Conservation (phyloP, 2,113 vertebrate species). For the Macroglossus sobrinus region DNA sequence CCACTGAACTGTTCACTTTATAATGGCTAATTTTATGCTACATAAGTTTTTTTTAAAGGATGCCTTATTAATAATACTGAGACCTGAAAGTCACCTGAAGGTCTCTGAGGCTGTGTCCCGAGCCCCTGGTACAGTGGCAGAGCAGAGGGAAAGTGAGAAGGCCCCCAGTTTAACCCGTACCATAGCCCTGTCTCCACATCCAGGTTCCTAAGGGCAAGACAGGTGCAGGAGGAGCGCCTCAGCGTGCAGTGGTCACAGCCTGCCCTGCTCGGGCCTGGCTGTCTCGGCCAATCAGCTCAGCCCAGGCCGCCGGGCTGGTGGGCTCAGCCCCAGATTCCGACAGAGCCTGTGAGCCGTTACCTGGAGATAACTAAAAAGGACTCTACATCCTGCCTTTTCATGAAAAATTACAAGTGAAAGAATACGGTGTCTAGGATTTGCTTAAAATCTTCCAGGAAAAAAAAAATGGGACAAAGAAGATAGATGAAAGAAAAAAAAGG, state of each 20-base stretch:
- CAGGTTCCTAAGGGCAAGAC: not conserved
- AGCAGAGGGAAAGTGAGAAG: not conserved
- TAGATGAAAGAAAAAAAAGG: too few species aligned
- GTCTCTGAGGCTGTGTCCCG: not conserved
- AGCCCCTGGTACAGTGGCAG: not conserved
- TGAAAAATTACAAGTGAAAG: not conserved
- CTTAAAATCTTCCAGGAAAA: not conserved
- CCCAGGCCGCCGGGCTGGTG: not conserved
- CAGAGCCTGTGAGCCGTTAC: not conserved
- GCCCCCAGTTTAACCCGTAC: not conserved
- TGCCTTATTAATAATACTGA: not conserved
- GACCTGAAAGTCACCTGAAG: not conserved
- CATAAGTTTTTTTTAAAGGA: not conserved
- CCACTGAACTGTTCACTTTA: not conserved
- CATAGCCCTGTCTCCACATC: rapidly evolving
- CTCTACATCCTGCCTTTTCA: not conserved
- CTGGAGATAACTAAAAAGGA: not conserved
- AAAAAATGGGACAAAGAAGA: not conserved
- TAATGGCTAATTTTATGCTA: not conserved
- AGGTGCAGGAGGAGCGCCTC: not conserved
- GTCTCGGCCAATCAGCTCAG: not conserved
- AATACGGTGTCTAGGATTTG: not conserved
- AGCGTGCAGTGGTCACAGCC: not conserved
- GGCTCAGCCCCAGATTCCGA: not conserved
- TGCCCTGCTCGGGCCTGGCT: not conserved